These are phyloP conservation scores for Laticauda colubrina DNA, from an alignment of 2,113 vertebrate species.

Conservation along the genomic window DNA sequence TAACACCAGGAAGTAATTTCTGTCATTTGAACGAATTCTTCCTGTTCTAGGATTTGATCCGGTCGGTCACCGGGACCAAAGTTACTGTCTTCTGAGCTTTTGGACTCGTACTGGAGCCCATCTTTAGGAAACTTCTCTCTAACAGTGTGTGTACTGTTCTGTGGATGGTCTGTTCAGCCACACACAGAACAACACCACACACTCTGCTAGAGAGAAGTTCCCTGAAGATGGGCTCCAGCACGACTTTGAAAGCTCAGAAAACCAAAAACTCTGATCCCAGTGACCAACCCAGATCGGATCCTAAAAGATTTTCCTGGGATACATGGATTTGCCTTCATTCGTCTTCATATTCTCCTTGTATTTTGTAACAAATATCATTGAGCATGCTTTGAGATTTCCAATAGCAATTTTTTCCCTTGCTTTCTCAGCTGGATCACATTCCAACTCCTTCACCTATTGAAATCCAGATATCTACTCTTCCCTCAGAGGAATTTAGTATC, in stretches of 20 bases:
- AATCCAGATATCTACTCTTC: slow-evolving; percentile 80
- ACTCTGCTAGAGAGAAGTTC: not conserved
- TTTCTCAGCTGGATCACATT: slow-evolving; percentile 60
- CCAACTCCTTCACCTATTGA: slow-evolving; percentile 58
- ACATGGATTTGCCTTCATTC: not conserved
- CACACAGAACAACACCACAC: not conserved
- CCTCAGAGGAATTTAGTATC: slow-evolving; percentile 76
- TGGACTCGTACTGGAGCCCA: not conserved
- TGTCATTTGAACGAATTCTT: not conserved
- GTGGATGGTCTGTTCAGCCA: too few species aligned
- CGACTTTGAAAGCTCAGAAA: not conserved
- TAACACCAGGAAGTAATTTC: not conserved
- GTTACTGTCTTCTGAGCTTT: not conserved
- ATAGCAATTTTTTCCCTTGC: slow-evolving; percentile 11
- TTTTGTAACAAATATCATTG: not conserved
- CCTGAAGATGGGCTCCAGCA: not conserved
- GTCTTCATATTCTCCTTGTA: not conserved
- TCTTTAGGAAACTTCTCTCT: not conserved
- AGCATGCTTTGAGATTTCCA: not conserved
- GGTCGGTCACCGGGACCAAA: not conserved
- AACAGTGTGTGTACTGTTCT: not conserved
- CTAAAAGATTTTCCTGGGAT: not conserved
- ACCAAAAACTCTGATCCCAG: not conserved
- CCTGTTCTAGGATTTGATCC: not conserved
- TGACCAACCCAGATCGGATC: not conserved